Percentiles rank a stretch among this genome's conserved stretches.
Evolutionary conservation across 1,140 invertebrate species (phyloP).

Genomic region (Pogonomyrmex californicus): DNA sequence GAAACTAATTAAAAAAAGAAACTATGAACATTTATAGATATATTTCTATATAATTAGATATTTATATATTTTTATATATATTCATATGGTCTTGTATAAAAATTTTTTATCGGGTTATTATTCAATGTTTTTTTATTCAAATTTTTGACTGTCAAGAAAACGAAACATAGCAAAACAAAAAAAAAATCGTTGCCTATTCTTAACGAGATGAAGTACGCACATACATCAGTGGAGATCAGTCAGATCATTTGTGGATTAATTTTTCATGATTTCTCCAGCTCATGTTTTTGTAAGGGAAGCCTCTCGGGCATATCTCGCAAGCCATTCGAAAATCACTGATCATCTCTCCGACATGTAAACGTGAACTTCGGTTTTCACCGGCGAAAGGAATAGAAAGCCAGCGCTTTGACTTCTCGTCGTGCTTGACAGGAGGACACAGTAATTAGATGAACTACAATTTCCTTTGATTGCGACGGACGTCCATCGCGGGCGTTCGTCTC

Average conservation of each 20-base stretch:
- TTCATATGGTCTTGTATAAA: too few relatives aligned
- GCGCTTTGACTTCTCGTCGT: constrained; percentile 52
- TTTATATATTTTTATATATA: too few relatives aligned
- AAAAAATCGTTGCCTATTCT: background rate
- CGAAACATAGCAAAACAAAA: background rate
- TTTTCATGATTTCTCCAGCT: background rate
- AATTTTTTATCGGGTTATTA: too few relatives aligned
- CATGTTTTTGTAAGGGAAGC: background rate
- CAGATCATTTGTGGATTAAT: background rate
- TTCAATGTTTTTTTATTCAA: too few relatives aligned
- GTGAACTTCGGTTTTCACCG: constrained; percentile 53
- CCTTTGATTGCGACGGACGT: constrained; percentile 2
- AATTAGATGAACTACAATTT: constrained; percentile 61
- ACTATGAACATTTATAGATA: too few relatives aligned
- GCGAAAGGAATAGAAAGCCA: constrained; percentile 61
- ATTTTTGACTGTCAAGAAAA: background rate
- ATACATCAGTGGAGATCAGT: background rate
- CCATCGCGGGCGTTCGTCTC: background rate
- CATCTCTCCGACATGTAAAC: background rate
- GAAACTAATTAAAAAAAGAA: too few relatives aligned
- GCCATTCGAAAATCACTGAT: constrained; percentile 13
- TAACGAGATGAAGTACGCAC: background rate
- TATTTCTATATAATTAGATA: too few relatives aligned
- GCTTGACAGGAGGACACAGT: constrained; percentile 52
- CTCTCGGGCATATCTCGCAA: background rate